Conservation (phyloP, 2,888 invertebrate genomes). For the Epinotia nisella region DNA sequence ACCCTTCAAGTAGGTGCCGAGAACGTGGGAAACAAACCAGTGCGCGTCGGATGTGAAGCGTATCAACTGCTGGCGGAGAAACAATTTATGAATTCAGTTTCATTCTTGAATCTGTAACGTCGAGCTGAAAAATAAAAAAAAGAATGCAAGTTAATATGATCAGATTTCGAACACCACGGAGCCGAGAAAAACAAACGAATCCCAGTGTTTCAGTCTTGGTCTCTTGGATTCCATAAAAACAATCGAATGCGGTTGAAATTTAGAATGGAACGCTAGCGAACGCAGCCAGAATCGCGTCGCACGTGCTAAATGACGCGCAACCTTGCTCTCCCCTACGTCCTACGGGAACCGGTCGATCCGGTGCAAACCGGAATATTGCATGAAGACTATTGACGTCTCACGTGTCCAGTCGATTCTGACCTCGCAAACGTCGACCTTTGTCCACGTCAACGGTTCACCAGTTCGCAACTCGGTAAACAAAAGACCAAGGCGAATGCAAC, state of each 20-base stretch:
- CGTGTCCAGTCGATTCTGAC: constrained; percentile 55
- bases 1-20: constrained; percentile 42
- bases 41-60: constrained; percentile 38
- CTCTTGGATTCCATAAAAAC: constrained; percentile 21
- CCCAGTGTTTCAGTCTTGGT: not conserved
- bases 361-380: constrained; percentile 63
- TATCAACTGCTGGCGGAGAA: constrained; percentile 21
- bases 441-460: constrained; percentile 22
- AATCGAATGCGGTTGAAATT: constrained; percentile 18
- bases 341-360: constrained; percentile 73
- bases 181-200: not conserved
- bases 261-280: constrained; percentile 12
- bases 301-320: constrained; percentile 72
- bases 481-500: constrained; percentile 19
- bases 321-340: constrained; percentile 76
- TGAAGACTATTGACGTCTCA: constrained; percentile 56
- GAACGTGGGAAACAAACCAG: constrained; percentile 47
- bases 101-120: constrained; percentile 15
- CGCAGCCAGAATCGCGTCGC: constrained; percentile 50
- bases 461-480: constrained; percentile 28
- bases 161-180: constrained; percentile 12
- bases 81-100: constrained; percentile 22
- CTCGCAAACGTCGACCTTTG: constrained; percentile 51
- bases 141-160: constrained; percentile 9
- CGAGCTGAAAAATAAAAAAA: constrained; percentile 8